phyloP scores from a whole-genome alignment of 2,113 vertebrate genomes.

The Heptranchias perlo region DNA sequence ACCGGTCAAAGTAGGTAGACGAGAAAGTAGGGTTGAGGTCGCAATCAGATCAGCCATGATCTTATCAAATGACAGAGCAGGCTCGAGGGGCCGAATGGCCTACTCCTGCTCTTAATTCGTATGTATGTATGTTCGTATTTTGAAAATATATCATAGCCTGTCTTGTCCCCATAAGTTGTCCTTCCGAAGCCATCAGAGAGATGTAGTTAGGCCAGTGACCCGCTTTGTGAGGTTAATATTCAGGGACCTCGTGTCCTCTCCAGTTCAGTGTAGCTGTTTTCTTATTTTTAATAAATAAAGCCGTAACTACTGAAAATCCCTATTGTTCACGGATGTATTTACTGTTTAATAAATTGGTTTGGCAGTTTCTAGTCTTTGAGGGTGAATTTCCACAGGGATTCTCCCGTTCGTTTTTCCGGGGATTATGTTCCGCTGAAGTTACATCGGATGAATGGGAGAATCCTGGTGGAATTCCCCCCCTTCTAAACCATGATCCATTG shows the following conservation, averaged over 20 bases:
- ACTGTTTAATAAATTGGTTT: neutral
- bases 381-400: neutral
- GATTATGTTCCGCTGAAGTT: neutral
- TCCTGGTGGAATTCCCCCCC: neutral
- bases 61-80: too few relatives aligned
- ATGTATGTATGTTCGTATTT: too few relatives aligned
- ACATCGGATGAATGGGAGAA: neutral
- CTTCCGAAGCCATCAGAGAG: too few relatives aligned
- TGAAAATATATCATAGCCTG: neutral
- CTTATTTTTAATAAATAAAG: neutral
- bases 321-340: neutral
- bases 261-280: neutral
- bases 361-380: neutral
- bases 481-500: neutral
- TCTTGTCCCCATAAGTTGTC: neutral
- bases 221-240: neutral
- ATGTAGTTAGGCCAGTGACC: neutral
- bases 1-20: too few relatives aligned
- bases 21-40: too few relatives aligned
- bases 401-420: neutral
- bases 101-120: too few relatives aligned
- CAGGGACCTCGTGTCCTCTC: neutral
- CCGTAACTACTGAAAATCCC: neutral
- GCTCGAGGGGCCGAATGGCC: too few relatives aligned
- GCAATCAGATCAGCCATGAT: too few relatives aligned